Base-by-base conservation (phyloP, 2,113 vertebrate species). In the Thoracochromis brauschi region DNA sequence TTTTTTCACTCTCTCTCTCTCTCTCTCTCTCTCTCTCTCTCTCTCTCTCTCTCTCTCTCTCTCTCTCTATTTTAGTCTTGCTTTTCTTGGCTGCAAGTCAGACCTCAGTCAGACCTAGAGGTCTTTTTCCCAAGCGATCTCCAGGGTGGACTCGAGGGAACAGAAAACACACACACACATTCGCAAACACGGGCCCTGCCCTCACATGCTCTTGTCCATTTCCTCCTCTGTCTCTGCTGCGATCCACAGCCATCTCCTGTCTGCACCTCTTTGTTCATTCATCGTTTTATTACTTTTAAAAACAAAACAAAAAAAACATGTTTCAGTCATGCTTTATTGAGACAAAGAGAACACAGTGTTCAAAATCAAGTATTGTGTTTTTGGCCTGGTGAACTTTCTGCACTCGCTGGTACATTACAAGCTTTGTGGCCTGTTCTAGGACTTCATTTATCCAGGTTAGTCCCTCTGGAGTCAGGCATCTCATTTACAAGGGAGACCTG, bases 61-160 rank as follows among this genome's bases (percentile, higher is more conserved):
- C 96, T 96, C 80, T 82, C 88, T 92, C 97, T 98, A 98, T 98
- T 98, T 98, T 97, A 96, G 98, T 94, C 97, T 97, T 98, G 97
- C 97, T 99, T 97, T 98, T 97, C 95, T 98, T 99, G 98, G 98
- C 98, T 94, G 93, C 1, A 4, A 94, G 95, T 95, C 96, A 97
- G 95, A 96, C 97, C 97, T 96, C 96, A 95, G 96, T 97, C 96
- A 94, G 97, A 97, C 98, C 97, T 97, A 97, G 92, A 97, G 97
- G 97, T 97, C 97, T 95, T 97, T 98, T 98, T 98, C 98, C 98
- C 98, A 99, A 97, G 97, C 94, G 97, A 98, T 97, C 97, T 97
- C 96, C 97, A 97, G 92, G 89, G 89, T 91, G 93, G 89, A 94
- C 95, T 91, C 93, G 63, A 94, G 93, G 93, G 95, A 94, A 87